These are phyloP conservation scores for Indri indri DNA, from an alignment of 2,113 vertebrate genomes.

Conservation along the genomic window DNA sequence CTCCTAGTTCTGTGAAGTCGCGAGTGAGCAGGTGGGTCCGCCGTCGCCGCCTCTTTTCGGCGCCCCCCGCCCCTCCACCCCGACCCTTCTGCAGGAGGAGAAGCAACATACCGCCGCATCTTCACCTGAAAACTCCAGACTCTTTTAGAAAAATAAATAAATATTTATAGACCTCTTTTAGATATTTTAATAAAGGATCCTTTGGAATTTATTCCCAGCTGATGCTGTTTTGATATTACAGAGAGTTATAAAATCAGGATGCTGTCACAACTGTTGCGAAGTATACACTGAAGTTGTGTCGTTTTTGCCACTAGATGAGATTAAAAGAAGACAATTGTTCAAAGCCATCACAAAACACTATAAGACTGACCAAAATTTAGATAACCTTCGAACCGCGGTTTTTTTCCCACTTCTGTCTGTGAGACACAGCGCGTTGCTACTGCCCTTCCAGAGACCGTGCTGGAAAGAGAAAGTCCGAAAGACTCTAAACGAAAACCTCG, in stretches of 20 bases:
- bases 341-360: constrained; percentile 99
- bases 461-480: constrained; percentile 89
- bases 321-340: constrained; percentile 93
- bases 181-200: constrained; percentile 98
- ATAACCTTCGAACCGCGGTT: constrained; percentile 88
- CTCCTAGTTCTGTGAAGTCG: constrained; percentile 63
- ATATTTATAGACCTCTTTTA: constrained; percentile 98
- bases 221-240: constrained; percentile 97
- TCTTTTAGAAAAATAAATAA: constrained; percentile 91
- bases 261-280: constrained; percentile 95
- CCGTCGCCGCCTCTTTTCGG: neutral
- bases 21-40: neutral
- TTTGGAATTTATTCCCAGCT: constrained; percentile 97
- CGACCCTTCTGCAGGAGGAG: neutral
- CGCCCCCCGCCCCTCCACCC: neutral
- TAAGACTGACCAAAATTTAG: constrained; percentile 93
- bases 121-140: constrained; percentile 85
- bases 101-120: constrained; percentile 60
- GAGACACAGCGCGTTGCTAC: constrained; percentile 89
- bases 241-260: constrained; percentile 92
- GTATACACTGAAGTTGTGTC: constrained; percentile 96
- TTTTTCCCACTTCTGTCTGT: constrained; percentile 90
- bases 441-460: constrained; percentile 85
- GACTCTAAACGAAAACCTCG: constrained; percentile 89
- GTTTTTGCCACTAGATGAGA: constrained; percentile 99